Percentiles rank a stretch among this genome's conserved stretches.
These are phyloP conservation scores for Garrulus glandarius DNA, from an alignment of 2,797 vertebrate species.

Conservation along the genomic window DNA sequence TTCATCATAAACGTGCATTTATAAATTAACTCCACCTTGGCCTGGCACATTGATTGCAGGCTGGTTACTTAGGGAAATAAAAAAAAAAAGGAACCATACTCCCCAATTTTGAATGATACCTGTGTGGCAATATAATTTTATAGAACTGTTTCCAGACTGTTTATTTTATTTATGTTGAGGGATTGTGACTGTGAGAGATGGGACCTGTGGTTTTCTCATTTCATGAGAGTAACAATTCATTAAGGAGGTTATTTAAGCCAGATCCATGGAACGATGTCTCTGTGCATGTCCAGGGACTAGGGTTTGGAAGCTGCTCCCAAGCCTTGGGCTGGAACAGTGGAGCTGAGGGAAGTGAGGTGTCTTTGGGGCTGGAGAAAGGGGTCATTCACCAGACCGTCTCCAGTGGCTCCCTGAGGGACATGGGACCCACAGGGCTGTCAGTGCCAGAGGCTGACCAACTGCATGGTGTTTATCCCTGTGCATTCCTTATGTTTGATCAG, in stretches of 20 bases:
- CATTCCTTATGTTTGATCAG: background rate
- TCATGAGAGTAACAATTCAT: background rate
- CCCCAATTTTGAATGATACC: background rate
- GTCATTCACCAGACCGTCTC: background rate
- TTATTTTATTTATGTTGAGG: constrained; percentile 22
- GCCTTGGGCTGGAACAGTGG: background rate
- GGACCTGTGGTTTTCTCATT: constrained; percentile 40
- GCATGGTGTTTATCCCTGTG: background rate
- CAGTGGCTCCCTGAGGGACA: background rate
- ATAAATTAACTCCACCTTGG: constrained; percentile 76
- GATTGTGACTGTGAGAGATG: constrained; percentile 6
- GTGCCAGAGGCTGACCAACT: background rate
- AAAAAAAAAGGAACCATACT: background rate
- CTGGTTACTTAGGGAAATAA: background rate
- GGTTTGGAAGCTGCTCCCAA: background rate
- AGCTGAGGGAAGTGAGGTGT: background rate
- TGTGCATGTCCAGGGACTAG: background rate
- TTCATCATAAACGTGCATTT: constrained; percentile 74
- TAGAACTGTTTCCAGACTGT: background rate
- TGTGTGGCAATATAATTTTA: background rate
- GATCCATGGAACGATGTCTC: background rate
- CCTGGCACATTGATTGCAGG: constrained; percentile 13
- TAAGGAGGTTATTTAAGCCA: background rate
- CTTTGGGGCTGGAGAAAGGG: background rate
- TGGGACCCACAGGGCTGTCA: background rate